These are phyloP conservation scores for Microctonus hyperodae DNA, from an alignment of 2,888 invertebrate species.

Conservation along the genomic window DNA sequence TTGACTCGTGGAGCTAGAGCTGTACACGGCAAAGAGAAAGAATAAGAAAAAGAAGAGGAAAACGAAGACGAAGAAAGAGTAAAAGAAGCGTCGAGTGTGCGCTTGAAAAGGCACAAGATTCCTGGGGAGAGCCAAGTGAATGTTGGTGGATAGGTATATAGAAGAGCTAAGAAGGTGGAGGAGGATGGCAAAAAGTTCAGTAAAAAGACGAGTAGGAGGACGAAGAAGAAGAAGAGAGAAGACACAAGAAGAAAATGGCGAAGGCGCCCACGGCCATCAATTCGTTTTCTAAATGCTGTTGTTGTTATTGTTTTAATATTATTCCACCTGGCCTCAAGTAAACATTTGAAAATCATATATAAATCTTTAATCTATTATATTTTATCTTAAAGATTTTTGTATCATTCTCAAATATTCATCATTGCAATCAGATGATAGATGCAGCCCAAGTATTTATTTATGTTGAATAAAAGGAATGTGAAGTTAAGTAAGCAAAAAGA, in stretches of 20 bases:
- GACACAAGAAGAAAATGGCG: constrained; percentile 23
- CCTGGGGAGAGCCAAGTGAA: constrained; percentile 29
- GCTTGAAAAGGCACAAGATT: constrained; percentile 31
- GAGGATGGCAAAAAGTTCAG: constrained; percentile 31
- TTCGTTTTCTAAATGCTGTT: constrained; percentile 10
- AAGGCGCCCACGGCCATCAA: constrained; percentile 39
- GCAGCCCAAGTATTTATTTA: too few species aligned
- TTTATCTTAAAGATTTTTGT: not conserved
- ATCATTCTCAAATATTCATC: not conserved
- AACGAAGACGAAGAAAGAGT: constrained; percentile 19
- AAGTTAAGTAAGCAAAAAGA: constrained; percentile 33
- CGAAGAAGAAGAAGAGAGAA: constrained; percentile 29
- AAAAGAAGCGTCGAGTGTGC: constrained; percentile 27
- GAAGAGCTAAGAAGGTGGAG: constrained; percentile 30
- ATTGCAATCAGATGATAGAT: not conserved
- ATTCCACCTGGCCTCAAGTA: too few species aligned
- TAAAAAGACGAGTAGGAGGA: constrained; percentile 34
- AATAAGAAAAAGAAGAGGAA: constrained; percentile 29
- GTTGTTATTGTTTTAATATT: not conserved
- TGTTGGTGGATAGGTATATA: constrained; percentile 28
- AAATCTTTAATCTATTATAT: not conserved
- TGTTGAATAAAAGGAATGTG: too few species aligned
- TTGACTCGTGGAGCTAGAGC: constrained; percentile 57
- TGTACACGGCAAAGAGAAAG: constrained; percentile 29
- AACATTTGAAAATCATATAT: not conserved